Conservation (phyloP, 2,888 invertebrate species). For the Apamea sordens region DNA sequence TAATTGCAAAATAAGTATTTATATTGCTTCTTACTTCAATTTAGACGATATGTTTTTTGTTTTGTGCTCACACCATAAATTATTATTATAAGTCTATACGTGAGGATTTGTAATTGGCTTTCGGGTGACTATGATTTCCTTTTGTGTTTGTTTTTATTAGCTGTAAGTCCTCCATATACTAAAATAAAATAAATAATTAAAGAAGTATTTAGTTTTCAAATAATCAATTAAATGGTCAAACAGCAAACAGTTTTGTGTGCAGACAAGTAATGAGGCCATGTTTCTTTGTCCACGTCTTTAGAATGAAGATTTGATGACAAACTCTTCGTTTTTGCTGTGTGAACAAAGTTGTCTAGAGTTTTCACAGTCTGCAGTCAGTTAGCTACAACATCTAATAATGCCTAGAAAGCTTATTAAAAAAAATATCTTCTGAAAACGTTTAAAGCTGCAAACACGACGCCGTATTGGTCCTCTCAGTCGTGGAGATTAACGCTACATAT, state of each 20-base stretch:
- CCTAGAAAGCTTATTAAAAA: constrained; percentile 29
- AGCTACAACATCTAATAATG: constrained; percentile 19
- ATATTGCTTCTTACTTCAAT: too few relatives aligned
- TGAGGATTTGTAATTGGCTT: too few relatives aligned
- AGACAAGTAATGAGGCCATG: background rate
- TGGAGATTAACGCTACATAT: constrained; percentile 34
- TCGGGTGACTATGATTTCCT: too few relatives aligned
- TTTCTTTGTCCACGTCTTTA: background rate
- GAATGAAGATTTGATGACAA: background rate
- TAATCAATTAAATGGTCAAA: background rate
- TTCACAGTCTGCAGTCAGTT: constrained; percentile 20
- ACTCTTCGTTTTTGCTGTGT: background rate
- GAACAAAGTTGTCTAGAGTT: background rate
- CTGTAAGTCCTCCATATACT: too few relatives aligned
- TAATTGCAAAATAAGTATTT: too few relatives aligned
- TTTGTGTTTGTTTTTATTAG: too few relatives aligned
- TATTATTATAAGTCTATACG: too few relatives aligned
- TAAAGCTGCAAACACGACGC: constrained; percentile 45
- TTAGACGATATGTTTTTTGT: too few relatives aligned
- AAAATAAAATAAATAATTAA: too few relatives aligned
- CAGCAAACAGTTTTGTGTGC: background rate
- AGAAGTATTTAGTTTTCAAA: background rate
- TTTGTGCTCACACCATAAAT: too few relatives aligned
- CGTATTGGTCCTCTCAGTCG: constrained; percentile 24
- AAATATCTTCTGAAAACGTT: constrained; percentile 26